These are phyloP conservation scores for Diarsia mendica DNA, from an alignment of 2,888 invertebrate species.

Conservation along the genomic window DNA sequence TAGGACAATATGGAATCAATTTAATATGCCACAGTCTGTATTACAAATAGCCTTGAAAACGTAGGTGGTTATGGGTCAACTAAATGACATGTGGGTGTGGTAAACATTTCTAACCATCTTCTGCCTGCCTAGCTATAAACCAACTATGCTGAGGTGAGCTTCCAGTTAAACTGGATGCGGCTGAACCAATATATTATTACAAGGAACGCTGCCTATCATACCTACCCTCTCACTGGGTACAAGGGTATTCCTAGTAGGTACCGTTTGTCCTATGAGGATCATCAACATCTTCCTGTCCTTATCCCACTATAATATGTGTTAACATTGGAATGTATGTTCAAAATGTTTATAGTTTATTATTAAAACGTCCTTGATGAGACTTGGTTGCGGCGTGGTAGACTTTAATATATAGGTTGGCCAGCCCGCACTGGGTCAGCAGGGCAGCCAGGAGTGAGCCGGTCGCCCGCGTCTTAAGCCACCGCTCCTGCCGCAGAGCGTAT, in stretches of 20 bases:
- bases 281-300: too few species aligned
- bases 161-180: background rate
- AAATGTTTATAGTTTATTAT: background rate
- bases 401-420: background rate
- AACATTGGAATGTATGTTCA: background rate
- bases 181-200: background rate
- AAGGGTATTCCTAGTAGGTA: too few species aligned
- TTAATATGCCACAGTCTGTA: background rate
- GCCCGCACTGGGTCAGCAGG: conserved; percentile 7
- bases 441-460: background rate
- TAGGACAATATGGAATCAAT: background rate
- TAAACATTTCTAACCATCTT: background rate
- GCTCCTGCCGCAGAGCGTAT: conserved; percentile 29
- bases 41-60: background rate
- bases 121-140: background rate
- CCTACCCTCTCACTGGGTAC: background rate
- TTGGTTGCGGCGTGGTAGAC: background rate
- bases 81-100: background rate
- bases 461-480: background rate
- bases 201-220: background rate
- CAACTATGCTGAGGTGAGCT: too few species aligned
- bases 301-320: background rate
- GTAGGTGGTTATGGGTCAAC: background rate
- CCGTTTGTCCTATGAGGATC: background rate
- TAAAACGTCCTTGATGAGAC: background rate